Conservation (phyloP, 2,797 vertebrate genomes). For the Helarctos malayanus region DNA sequence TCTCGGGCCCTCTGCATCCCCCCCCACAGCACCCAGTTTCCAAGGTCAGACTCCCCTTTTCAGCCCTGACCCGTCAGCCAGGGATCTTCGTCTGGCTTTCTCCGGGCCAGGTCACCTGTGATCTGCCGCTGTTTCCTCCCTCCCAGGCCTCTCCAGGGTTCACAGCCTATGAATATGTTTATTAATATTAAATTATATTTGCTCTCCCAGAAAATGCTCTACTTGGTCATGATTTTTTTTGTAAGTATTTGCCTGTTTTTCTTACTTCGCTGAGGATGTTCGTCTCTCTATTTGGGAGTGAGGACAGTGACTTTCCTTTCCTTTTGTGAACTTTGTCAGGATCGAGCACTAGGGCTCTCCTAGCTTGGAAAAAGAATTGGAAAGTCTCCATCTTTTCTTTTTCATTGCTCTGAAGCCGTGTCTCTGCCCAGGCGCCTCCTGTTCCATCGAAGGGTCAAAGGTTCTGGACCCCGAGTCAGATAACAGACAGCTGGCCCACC, state of each 20-base stretch:
- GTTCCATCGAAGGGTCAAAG: not conserved
- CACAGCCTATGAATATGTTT: accelerated
- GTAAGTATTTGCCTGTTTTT: not conserved
- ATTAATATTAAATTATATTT: not conserved
- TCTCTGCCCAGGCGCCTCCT: not conserved
- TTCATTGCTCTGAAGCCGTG: accelerated
- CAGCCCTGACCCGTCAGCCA: not conserved
- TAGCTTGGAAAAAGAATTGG: accelerated
- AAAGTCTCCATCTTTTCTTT: too few relatives aligned
- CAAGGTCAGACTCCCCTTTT: not conserved
- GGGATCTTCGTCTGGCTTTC: not conserved
- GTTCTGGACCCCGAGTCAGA: not conserved
- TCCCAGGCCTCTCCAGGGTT: accelerated
- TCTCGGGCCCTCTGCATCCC: not conserved
- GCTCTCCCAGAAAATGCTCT: not conserved
- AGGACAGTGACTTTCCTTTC: not conserved
- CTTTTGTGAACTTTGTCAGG: not conserved
- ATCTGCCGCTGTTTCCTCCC: accelerated
- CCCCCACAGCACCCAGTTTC: not conserved
- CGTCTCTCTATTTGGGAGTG: accelerated
- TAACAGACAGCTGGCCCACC: not conserved
- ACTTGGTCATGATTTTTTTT: not conserved
- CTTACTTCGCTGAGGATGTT: not conserved
- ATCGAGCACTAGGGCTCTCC: too few relatives aligned
- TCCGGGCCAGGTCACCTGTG: not conserved